Evolutionary conservation across 2,797 vertebrate genomes (phyloP).

Genomic region (Salarias fasciatus): DNA sequence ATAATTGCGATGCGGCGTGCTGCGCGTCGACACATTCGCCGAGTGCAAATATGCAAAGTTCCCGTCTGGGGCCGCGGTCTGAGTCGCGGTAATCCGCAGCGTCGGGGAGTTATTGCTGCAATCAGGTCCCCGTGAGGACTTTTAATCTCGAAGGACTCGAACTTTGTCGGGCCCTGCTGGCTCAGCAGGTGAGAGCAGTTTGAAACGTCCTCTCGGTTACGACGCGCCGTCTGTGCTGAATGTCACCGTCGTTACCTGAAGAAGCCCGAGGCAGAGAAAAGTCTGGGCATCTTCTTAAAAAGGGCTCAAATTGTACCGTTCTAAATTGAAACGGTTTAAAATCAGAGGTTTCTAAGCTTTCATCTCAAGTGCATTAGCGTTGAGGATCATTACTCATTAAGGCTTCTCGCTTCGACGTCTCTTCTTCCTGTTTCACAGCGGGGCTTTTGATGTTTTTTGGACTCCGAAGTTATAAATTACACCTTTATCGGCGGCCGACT

Average conservation of each 20-base stretch:
- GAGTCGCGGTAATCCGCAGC: slow-evolving; percentile 15
- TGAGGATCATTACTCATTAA: background rate
- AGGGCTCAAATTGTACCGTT: background rate
- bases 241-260: slow-evolving; percentile 2
- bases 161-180: slow-evolving; percentile 33
- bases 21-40: slow-evolving; percentile 12
- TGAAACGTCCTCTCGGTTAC: slow-evolving; percentile 25
- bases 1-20: slow-evolving; percentile 27
- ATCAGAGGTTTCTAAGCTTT: background rate
- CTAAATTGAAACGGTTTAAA: background rate
- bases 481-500: slow-evolving; percentile 7
- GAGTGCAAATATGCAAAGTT: slow-evolving; percentile 1
- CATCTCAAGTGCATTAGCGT: background rate
- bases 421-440: slow-evolving; percentile 9
- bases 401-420: background rate
- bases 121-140: slow-evolving; percentile 25
- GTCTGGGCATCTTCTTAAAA: no score
- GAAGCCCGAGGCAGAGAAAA: no score
- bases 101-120: slow-evolving; percentile 19
- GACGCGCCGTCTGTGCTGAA: slow-evolving; percentile 6
- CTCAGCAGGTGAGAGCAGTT: slow-evolving; percentile 29
- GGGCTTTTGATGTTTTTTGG: background rate
- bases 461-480: background rate
- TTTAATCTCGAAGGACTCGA: slow-evolving; percentile 32
- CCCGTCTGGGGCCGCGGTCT: background rate